phyloP scores from a whole-genome alignment of 2,113 vertebrate species.

The Dendropsophus ebraccatus region DNA sequence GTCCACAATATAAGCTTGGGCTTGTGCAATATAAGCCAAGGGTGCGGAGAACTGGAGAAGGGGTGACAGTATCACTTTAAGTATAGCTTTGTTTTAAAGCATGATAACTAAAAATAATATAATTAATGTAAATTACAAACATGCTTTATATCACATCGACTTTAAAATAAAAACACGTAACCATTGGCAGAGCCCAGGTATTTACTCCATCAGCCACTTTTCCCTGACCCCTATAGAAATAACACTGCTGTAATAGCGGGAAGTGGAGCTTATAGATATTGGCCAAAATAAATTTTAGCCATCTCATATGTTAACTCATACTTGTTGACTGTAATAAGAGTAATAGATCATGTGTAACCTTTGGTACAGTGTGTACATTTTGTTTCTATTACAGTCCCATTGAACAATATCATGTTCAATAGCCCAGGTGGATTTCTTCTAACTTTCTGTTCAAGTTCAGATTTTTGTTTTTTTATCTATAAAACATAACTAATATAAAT shows the following conservation, averaged over 20 bases:
- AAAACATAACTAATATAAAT: background rate
- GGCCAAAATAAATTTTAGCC: background rate
- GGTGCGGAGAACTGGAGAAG: too few species aligned
- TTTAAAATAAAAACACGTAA: too few species aligned
- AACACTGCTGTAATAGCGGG: background rate
- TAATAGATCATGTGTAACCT: background rate
- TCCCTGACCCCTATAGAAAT: background rate
- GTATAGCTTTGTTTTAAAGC: too few species aligned
- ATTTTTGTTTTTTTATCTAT: background rate
- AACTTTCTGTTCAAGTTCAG: background rate
- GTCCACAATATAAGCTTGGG: too few species aligned
- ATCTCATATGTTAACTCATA: background rate
- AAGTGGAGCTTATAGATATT: background rate
- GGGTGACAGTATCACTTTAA: too few species aligned
- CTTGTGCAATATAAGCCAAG: too few species aligned
- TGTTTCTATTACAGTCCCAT: background rate
- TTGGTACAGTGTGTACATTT: background rate
- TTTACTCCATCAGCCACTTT: background rate
- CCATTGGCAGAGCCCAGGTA: too few species aligned
- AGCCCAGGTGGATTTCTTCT: background rate
- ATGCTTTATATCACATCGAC: too few species aligned
- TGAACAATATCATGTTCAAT: background rate
- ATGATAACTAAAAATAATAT: too few species aligned
- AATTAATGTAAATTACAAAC: too few species aligned
- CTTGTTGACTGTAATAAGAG: background rate